Evolutionary conservation across 2,888 invertebrate species (phyloP).

Genomic region (Tyria jacobaeae): DNA sequence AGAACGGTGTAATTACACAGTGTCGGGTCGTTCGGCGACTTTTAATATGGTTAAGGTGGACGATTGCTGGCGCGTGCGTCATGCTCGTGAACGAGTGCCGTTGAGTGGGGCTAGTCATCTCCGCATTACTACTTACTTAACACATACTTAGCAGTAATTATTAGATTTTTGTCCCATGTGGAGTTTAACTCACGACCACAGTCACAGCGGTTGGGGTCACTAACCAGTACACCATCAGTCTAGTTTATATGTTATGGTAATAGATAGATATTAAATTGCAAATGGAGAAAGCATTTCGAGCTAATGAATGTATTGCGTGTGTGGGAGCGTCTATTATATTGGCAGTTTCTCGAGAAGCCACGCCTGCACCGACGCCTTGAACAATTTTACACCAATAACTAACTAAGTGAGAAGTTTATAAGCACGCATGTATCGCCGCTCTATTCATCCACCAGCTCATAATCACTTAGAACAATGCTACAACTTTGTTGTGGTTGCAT

Average conservation of each 20-base stretch:
- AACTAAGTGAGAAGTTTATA: constrained; percentile 19
- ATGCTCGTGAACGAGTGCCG: too few relatives aligned
- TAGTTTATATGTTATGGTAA: not conserved
- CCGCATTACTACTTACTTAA: too few relatives aligned
- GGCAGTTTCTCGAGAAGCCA: constrained; percentile 28
- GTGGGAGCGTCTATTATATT: constrained; percentile 12
- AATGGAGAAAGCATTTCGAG: constrained; percentile 19
- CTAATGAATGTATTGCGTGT: constrained; percentile 17
- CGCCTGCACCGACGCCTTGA: constrained; percentile 39
- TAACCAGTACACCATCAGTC: too few relatives aligned
- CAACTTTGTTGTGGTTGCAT: constrained; percentile 7
- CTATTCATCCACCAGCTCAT: constrained; percentile 15
- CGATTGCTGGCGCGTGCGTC: too few relatives aligned
- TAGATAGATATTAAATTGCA: constrained; percentile 26
- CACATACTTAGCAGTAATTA: too few relatives aligned
- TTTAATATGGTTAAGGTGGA: too few relatives aligned
- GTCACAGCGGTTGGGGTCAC: too few relatives aligned
- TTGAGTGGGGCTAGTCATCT: too few relatives aligned
- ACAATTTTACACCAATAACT: constrained; percentile 35
- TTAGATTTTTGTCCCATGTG: too few relatives aligned
- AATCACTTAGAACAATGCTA: constrained; percentile 8
- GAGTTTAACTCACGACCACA: too few relatives aligned
- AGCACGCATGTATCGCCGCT: constrained; percentile 13
- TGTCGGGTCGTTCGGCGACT: too few relatives aligned
- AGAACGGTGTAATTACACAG: too few relatives aligned